phyloP scores from a whole-genome alignment of 2,113 vertebrate species.

The Pseudopipra pipra region DNA sequence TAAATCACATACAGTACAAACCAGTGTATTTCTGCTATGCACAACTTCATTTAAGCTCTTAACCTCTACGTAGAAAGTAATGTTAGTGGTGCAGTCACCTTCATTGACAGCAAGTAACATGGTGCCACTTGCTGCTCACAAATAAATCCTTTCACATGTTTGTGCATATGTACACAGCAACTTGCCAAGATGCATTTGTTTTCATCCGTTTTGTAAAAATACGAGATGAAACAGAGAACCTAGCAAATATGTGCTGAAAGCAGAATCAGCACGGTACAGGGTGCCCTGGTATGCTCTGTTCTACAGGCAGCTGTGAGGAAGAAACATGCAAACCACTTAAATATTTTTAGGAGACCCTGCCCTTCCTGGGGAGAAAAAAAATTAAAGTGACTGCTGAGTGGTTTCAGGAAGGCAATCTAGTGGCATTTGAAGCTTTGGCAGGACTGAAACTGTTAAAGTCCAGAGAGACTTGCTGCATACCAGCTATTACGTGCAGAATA shows the following conservation, averaged over 20 bases:
- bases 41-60: background rate
- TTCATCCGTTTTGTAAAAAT: slow-evolving; percentile 33
- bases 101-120: background rate
- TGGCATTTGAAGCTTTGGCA: slow-evolving; percentile 19
- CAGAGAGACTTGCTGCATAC: background rate
- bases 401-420: background rate
- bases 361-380: background rate
- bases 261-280: background rate
- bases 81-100: background rate
- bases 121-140: background rate
- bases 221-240: background rate
- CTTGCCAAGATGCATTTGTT: slow-evolving; percentile 19
- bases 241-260: background rate
- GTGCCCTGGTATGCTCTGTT: background rate
- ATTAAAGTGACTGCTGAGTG: background rate
- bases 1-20: background rate
- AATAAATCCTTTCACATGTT: background rate
- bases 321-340: background rate
- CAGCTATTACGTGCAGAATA: slow-evolving; percentile 6
- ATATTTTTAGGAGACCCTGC: background rate
- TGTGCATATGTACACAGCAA: background rate
- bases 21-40: background rate
- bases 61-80: background rate
- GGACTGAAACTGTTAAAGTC: background rate
- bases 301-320: slow-evolving; percentile 37